Evolutionary conservation across 1,140 invertebrate species (phyloP).

Genomic region (Bombus turneri): DNA sequence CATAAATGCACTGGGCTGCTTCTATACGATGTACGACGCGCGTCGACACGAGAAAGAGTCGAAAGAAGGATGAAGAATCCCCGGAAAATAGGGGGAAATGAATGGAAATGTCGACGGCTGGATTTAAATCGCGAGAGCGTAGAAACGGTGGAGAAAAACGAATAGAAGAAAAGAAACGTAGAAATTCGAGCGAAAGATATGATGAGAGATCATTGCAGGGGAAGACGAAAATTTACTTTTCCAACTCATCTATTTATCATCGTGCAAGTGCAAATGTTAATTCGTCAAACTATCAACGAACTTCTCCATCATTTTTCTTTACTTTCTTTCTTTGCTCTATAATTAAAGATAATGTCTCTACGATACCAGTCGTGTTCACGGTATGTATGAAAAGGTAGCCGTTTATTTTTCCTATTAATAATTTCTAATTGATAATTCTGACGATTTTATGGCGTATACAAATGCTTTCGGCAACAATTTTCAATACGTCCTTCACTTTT

Average conservation of each 20-base stretch:
- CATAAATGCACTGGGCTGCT: neutral
- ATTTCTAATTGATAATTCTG: no score
- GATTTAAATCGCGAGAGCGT: constrained; percentile 18
- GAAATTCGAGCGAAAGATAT: neutral
- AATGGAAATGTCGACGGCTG: constrained; percentile 27
- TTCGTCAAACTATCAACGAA: neutral
- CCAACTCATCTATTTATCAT: neutral
- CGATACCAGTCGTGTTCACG: no score
- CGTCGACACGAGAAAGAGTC: constrained; percentile 7
- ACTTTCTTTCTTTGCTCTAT: neutral
- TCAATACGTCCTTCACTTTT: no score
- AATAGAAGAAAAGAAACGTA: neutral
- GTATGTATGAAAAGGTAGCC: no score
- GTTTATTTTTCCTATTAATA: no score
- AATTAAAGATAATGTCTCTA: no score
- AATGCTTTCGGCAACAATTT: no score
- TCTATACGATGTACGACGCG: constrained; percentile 1
- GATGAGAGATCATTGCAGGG: neutral
- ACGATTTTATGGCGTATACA: no score
- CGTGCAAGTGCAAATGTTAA: neutral
- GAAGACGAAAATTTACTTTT: neutral
- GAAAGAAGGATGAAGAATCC: neutral
- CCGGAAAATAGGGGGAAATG: neutral
- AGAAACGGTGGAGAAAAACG: neutral
- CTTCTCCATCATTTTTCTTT: neutral